Evolutionary conservation across 2,888 invertebrate species (phyloP).

Genomic region (Trypoxylon attenuatum): DNA sequence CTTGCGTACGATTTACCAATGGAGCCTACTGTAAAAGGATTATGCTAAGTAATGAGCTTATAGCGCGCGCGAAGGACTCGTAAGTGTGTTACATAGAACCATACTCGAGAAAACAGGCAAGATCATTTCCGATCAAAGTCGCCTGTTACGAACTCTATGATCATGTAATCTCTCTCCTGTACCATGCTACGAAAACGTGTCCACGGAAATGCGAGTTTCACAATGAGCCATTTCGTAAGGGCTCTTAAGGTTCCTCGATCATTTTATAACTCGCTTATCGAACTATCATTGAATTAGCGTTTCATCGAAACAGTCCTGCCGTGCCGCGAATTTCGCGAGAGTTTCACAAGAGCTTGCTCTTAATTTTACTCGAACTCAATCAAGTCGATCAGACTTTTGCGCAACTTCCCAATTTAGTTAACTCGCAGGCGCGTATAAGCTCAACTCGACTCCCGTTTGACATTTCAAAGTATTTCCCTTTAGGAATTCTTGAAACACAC

Average conservation of each 20-base stretch:
- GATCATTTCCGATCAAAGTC: background rate
- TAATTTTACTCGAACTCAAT: no score
- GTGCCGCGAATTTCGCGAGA: background rate
- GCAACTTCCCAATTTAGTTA: background rate
- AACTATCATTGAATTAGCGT: background rate
- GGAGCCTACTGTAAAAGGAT: no score
- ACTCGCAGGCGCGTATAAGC: no score
- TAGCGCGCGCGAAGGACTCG: no score
- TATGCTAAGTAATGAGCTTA: no score
- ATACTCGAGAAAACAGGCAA: background rate
- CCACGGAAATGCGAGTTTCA: background rate
- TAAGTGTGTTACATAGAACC: no score
- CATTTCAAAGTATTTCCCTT: no score
- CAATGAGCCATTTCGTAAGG: constrained; percentile 2
- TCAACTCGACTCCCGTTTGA: no score
- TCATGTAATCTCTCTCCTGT: background rate
- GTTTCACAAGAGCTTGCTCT: background rate
- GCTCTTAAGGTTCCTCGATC: background rate
- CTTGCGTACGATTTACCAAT: no score
- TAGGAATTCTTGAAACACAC: no score
- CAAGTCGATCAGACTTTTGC: no score
- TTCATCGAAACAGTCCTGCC: background rate
- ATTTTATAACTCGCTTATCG: background rate
- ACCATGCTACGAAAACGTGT: background rate
- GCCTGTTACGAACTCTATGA: background rate